These are phyloP conservation scores for Phrynosoma blainvillii DNA, from an alignment of 2,113 vertebrate genomes.

Conservation along the genomic window DNA sequence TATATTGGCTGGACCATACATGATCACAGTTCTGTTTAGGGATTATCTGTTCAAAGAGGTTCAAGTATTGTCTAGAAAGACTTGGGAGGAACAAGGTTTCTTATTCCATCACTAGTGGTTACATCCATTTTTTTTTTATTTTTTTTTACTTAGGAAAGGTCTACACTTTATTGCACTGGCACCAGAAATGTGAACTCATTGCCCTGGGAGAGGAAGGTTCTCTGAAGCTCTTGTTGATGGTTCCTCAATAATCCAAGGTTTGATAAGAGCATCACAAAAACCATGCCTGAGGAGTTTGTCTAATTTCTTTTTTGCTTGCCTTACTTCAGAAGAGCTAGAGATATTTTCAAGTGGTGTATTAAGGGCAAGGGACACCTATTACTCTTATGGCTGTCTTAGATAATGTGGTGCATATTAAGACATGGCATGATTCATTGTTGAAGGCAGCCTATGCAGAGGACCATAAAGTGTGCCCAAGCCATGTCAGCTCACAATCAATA, in stretches of 20 bases:
- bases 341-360: not conserved
- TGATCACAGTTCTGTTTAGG: not conserved
- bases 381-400: not conserved
- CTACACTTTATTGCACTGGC: not conserved
- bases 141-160: not conserved
- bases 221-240: no score
- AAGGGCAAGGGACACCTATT: not conserved
- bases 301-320: not conserved
- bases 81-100: not conserved
- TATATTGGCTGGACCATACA: not conserved
- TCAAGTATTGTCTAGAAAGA: not conserved
- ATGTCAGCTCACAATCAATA: slow-evolving; percentile 60
- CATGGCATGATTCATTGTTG: slow-evolving; percentile 5
- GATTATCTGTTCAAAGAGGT: not conserved
- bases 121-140: no score
- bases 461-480: slow-evolving; percentile 42
- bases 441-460: slow-evolving; percentile 49
- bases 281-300: not conserved
- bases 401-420: not conserved
- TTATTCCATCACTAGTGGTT: not conserved
- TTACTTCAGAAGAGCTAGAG: not conserved
- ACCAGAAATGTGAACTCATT: not conserved
- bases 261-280: not conserved
- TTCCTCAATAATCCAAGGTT: rapidly evolving
- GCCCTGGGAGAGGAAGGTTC: not conserved